phyloP scores from a whole-genome alignment of 2,113 vertebrate species.

The Melozone crissalis region DNA sequence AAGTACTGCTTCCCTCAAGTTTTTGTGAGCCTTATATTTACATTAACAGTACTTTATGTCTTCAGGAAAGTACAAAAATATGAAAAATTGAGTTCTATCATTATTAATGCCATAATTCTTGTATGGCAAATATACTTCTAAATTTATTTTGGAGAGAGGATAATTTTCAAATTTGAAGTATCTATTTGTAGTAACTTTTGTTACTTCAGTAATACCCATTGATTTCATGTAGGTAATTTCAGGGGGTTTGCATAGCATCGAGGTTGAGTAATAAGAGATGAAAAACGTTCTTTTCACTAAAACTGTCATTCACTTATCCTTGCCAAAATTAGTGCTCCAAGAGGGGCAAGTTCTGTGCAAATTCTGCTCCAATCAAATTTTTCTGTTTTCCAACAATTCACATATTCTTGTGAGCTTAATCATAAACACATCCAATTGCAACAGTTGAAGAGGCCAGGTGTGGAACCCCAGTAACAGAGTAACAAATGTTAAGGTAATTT shows the following conservation, averaged over 20 bases:
- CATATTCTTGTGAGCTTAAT: not conserved
- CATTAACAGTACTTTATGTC: not conserved
- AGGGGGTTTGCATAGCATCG: not conserved
- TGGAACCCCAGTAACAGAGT: not conserved
- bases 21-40: not conserved
- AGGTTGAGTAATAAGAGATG: not conserved
- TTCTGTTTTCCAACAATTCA: not conserved
- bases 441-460: not conserved
- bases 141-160: not conserved
- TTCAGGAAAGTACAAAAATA: not conserved
- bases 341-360: not conserved
- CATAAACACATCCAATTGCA: not conserved
- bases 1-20: not conserved
- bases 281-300: not conserved
- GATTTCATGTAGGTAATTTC: not conserved
- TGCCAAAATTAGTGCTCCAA: not conserved
- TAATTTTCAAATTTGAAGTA: not conserved
- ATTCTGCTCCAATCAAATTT: not conserved
- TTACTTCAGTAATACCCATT: not conserved
- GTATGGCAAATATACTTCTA: not conserved
- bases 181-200: not conserved
- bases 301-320: not conserved
- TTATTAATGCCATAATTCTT: not conserved
- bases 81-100: not conserved
- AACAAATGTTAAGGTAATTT: not conserved